A percentile compares a stretch with the other conserved stretches of the same genome.
Conservation (phyloP, 2,888 invertebrate species). For the Iphiclides podalirius region DNA sequence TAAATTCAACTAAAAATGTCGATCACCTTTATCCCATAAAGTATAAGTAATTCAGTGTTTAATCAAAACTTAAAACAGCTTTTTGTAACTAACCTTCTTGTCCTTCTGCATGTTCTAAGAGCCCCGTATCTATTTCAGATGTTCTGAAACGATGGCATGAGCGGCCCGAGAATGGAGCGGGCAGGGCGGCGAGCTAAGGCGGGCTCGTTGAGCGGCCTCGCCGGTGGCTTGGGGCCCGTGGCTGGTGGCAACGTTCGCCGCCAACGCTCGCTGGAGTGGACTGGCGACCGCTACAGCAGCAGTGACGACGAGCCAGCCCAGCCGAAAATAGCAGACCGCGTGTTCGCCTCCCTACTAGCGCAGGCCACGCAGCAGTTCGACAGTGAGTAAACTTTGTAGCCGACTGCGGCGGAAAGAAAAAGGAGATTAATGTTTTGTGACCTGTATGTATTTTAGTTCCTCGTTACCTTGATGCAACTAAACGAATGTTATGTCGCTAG, state of each 20-base stretch:
- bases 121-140: conserved; percentile 55
- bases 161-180: conserved; percentile 63
- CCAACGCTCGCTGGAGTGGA: conserved; percentile 80
- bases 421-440: neutral
- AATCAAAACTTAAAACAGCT: too few relatives aligned
- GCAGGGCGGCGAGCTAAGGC: conserved; percentile 68
- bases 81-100: too few relatives aligned
- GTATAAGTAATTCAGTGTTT: too few relatives aligned
- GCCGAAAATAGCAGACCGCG: conserved; percentile 73
- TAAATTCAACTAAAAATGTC: too few relatives aligned
- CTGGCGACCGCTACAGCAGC: conserved; percentile 79
- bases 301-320: conserved; percentile 75
- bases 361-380: conserved; percentile 78
- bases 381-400: conserved; percentile 65
- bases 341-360: conserved; percentile 75
- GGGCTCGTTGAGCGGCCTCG: conserved; percentile 67
- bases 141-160: conserved; percentile 60
- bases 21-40: too few relatives aligned
- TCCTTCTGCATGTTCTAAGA: too few relatives aligned
- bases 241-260: conserved; percentile 59
- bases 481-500: too few relatives aligned
- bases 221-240: conserved; percentile 51
- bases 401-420: too few relatives aligned
- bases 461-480: too few relatives aligned
- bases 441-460: neutral